A percentile compares a stretch with the other conserved stretches of the same genome.
phyloP scores from a whole-genome alignment of 1,140 invertebrate species.

The Apis laboriosa region DNA sequence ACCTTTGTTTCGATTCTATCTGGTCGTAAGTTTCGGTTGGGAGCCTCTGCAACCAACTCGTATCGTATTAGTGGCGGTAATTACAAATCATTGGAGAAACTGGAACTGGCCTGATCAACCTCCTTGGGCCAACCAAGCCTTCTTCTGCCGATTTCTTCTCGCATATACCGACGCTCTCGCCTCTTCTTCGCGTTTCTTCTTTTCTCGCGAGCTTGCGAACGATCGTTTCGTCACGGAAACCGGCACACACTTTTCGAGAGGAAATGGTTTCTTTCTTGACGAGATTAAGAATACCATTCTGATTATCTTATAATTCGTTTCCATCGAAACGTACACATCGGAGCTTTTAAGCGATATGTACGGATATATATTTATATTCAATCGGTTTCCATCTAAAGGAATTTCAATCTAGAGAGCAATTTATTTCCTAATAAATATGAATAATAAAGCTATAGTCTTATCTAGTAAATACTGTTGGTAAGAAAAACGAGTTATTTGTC shows the following conservation, averaged over 20 bases:
- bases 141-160: conserved; percentile 7
- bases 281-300: background rate
- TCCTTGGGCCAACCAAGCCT: background rate
- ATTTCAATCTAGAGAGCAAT: background rate
- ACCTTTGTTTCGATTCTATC: conserved; percentile 51
- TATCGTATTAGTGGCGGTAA: conserved; percentile 69
- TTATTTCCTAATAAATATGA: conserved; percentile 20
- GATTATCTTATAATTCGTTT: background rate
- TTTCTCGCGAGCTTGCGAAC: background rate
- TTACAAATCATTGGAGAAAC: conserved; percentile 71
- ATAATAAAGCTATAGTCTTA: conserved; percentile 35
- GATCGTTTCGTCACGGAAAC: conserved; percentile 3
- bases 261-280: background rate
- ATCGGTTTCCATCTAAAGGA: background rate
- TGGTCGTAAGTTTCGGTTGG: conserved; percentile 37
- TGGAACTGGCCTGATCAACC: conserved; percentile 41
- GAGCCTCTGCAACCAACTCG: conserved; percentile 48
- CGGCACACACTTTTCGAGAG: too few relatives aligned
- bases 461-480: background rate
- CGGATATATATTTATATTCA: background rate
- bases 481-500: conserved; percentile 3
- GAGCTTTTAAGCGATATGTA: background rate
- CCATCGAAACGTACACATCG: too few relatives aligned
- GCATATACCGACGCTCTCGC: too few relatives aligned
- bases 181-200: background rate